Base-by-base conservation (phyloP, 2,888 invertebrate species). In the Tortricodes alternella region DNA sequence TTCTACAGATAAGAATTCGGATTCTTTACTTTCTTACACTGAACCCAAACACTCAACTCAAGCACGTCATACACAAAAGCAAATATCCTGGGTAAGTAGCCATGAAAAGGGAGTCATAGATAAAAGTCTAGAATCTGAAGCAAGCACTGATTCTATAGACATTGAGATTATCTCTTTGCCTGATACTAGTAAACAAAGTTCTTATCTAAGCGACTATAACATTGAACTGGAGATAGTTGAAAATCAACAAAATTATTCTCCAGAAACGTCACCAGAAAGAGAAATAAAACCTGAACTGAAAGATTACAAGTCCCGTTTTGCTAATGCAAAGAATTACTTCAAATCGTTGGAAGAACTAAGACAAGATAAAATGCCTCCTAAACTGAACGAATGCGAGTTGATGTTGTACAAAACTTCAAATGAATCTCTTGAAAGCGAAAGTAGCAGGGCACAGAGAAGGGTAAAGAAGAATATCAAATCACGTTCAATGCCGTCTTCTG, bases 141-240 rank as follows among this genome's bases (percentile, higher is more conserved):
- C 65, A 64, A 74, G 73, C 35, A 73, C 64, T 3, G 74, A 74
- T 27, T 78, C 79, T 8, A 64, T 70, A 39, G 77, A 80, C 37
- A 61, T 70, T 46, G 76, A 78, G 64, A 51, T 68, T 35, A 55
- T 61, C 41, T 63, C 51, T 9, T 58, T 63, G 34, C 57, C 67
- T 24, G 70, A 70, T 52, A 62, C 73, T 38, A 77, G 77, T 29
- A 81, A 78, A 66, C 75, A 83, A 65, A 78, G 73, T 2, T 80
- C 76, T 7, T 83, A 83, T 53, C 58, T 85, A 44, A 85, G 83
- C 51, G 72, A 88, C 13, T 89, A 89, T 58, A 89, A 90, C 63
- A 85, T 89, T 21, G 89, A 89, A 63, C 62, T 89, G 59, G 90
- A 90, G 73, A 89, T 89, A 56, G 74, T 90, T 15, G 89, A 89